Evolutionary conservation across 2,113 vertebrate species (phyloP), one percentile per base, ranked within the genome.

Genomic region (Pelecanus crispus): DNA sequence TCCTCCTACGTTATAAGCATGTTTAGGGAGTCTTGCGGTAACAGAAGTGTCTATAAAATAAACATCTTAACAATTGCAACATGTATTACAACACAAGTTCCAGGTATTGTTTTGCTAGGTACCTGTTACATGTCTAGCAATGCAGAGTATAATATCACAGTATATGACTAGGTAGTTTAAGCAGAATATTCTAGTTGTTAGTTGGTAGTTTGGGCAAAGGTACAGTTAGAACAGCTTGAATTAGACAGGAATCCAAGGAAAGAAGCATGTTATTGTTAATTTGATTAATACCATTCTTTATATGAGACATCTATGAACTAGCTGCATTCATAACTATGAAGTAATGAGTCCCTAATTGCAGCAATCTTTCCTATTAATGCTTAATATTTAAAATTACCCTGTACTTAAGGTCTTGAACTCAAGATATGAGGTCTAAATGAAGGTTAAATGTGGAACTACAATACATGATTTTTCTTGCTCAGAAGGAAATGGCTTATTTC

Each of bases 341-440:
- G 59, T 78, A 95, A 92, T 75, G 31, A 89, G 25, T 56, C 44
- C 25, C 29, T 95, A 96, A 95, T 92, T 95, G 59, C 32, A 68
- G 53, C 68, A 94, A 81, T 89, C 78, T 94, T 94, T 83, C 34
- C 52, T 79, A 79, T 81, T 96, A 87, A 93, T 52, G 34, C 36
- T 89, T 95, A 92, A 86, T 91, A 95, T 47, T 81, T 80, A 87
- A 91, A 95, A 95, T 94, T 84, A 95, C 42, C 61, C 83, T 61
- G 25, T 68, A 94, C 32, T 94, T 89, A 85, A 87, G 50, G 56
- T 91, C 94, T 80, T 89, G 78, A 94, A 94, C 47, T 50, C n/a
- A 95, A 84, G 83, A 92, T 80, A 77, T 0, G 26, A 94, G 32
- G 70, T 89, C 45, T 77, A 92, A 83, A 72, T 55, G 17, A 95